A percentile compares a stretch with the other conserved stretches of the same genome.
Conservation (phyloP, 2,797 vertebrate species). For the Mormyrus hasselquistii region DNA sequence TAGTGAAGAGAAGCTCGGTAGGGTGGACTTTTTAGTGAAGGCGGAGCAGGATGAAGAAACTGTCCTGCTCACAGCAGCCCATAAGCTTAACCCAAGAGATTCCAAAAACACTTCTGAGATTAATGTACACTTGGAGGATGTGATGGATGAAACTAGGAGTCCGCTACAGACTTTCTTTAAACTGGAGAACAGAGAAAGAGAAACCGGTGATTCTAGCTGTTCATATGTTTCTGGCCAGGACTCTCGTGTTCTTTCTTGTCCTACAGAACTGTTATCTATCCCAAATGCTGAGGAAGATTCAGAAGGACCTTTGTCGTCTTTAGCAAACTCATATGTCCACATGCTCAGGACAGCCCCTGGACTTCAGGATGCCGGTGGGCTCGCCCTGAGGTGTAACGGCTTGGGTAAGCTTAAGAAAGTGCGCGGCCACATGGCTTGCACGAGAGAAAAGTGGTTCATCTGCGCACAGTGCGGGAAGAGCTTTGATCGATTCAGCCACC, state of each 20-base stretch:
- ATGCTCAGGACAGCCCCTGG: conserved; percentile 21
- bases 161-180: conserved; percentile 46
- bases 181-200: conserved; percentile 40
- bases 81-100: conserved; percentile 10
- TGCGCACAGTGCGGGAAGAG: conserved; percentile 69
- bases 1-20: conserved; percentile 22
- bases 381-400: conserved; percentile 7
- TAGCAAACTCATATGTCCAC: conserved; percentile 37
- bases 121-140: conserved; percentile 25
- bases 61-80: conserved; percentile 37
- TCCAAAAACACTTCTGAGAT: conserved; percentile 26
- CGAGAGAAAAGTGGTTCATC: conserved; percentile 65
- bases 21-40: conserved; percentile 46
- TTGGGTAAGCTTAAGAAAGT: conserved; percentile 13
- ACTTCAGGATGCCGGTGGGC: conserved; percentile 41
- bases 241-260: conserved; percentile 39
- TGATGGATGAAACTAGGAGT: conserved; percentile 42
- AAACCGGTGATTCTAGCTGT: conserved; percentile 42
- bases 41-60: conserved; percentile 47
- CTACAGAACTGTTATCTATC: conserved; percentile 53
- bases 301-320: conserved; percentile 34
- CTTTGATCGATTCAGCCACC: conserved; percentile 67
- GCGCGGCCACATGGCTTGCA: conserved; percentile 27
- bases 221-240: conserved; percentile 44
- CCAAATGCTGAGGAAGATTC: conserved; percentile 54